Evolutionary conservation across 2,888 invertebrate species (phyloP).

Genomic region (Glaucopsyche alexis): DNA sequence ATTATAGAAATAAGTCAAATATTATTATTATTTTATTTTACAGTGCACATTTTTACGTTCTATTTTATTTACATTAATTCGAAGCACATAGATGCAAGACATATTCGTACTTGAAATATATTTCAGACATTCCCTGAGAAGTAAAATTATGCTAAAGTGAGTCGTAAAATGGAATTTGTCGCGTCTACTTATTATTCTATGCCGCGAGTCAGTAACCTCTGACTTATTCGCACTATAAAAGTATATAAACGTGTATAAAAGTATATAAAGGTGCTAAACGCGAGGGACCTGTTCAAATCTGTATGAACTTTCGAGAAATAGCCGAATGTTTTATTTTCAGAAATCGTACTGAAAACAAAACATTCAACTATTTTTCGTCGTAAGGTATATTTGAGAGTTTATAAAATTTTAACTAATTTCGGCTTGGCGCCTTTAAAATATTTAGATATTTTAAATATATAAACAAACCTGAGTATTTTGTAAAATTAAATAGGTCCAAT

Average conservation of each 20-base stretch:
- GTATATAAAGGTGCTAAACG: not conserved
- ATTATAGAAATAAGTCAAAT: too few relatives aligned
- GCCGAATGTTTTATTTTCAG: too few relatives aligned
- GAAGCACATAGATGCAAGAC: not conserved
- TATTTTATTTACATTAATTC: constrained; percentile 4
- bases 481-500: too few relatives aligned
- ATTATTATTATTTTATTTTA: not conserved
- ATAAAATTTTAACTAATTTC: too few relatives aligned
- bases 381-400: too few relatives aligned
- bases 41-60: not conserved
- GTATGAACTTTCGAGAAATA: not conserved
- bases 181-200: constrained; percentile 8
- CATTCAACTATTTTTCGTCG: too few relatives aligned
- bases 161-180: constrained; percentile 12
- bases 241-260: not conserved
- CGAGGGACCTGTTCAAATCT: not conserved
- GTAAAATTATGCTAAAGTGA: not conserved
- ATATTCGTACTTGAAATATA: constrained; percentile 2
- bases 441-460: too few relatives aligned
- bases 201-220: not conserved
- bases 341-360: too few relatives aligned
- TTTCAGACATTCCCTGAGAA: not conserved
- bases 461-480: too few relatives aligned
- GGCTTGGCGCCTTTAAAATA: too few relatives aligned
- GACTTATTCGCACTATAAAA: not conserved